These are phyloP conservation scores for Pogoniulus pusillus DNA, from an alignment of 2,797 vertebrate species.

Conservation along the genomic window DNA sequence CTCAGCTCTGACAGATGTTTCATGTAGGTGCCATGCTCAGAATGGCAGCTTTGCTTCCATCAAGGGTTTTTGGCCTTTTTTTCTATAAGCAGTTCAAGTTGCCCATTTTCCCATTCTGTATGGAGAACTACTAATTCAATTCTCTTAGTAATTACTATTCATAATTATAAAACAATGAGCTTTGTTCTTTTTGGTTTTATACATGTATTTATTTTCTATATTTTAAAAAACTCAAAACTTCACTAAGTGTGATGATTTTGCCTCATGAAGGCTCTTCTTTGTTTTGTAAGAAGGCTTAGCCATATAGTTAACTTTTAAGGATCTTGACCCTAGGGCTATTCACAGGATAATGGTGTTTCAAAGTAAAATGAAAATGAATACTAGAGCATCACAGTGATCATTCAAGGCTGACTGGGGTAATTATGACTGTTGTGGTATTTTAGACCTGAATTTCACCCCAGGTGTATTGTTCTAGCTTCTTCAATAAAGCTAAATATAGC, in stretches of 20 bases:
- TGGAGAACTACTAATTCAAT: neutral
- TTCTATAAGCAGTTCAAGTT: neutral
- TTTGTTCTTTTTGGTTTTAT: neutral
- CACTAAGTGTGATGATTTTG: neutral
- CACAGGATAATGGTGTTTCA: neutral
- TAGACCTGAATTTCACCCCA: accelerated
- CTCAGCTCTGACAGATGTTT: slow-evolving; percentile 8
- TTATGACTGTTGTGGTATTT: neutral
- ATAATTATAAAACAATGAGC: neutral
- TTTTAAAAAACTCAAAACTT: neutral
- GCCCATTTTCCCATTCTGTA: neutral
- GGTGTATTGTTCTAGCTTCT: neutral
- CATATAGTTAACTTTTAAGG: neutral
- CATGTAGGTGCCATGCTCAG: neutral
- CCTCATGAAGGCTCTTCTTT: neutral
- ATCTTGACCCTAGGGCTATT: neutral
- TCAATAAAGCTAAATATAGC: neutral
- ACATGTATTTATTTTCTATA: neutral
- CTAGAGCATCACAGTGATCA: neutral
- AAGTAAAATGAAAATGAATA: neutral
- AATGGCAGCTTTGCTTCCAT: neutral
- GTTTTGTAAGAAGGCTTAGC: neutral
- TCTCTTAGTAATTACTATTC: neutral
- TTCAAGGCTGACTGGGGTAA: neutral
- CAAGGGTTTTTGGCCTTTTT: neutral